phyloP scores from a whole-genome alignment of 2,797 vertebrate species.

The Amniataba percoides region DNA sequence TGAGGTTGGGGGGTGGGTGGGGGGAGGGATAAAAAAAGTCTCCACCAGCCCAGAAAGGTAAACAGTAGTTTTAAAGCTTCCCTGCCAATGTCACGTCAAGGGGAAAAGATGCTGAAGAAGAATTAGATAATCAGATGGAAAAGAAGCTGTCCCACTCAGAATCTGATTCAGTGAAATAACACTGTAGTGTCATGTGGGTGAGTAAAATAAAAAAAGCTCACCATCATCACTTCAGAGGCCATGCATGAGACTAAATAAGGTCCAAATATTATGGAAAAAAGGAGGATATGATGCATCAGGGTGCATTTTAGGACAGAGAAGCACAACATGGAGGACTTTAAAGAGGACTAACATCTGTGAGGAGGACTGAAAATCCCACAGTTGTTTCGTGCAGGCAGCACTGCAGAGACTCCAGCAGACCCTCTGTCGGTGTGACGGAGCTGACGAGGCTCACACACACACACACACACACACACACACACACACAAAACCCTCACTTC shows the following conservation, averaged over 20 bases:
- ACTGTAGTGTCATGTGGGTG: constrained; percentile 3
- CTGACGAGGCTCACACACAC: constrained; percentile 1
- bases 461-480: too few species aligned
- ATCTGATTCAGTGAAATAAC: background rate
- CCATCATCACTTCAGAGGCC: constrained; percentile 41
- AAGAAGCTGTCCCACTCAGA: constrained; percentile 1
- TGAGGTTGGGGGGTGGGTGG: too few species aligned
- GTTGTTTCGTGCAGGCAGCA: constrained; percentile 2
- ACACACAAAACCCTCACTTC: constrained; percentile 15
- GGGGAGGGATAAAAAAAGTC: constrained; percentile 1
- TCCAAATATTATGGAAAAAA: constrained; percentile 3
- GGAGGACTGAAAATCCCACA: background rate
- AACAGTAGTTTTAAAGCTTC: constrained; percentile 46
- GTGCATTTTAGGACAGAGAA: constrained; percentile 4
- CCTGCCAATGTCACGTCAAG: constrained; percentile 76
- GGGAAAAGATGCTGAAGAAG: constrained; percentile 54
- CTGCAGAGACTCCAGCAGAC: background rate
- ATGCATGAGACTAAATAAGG: constrained; percentile 8
- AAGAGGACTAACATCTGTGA: constrained; percentile 13
- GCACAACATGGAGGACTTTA: constrained; percentile 8
- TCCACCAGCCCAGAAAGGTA: constrained; percentile 13
- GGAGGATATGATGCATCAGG: constrained; percentile 10
- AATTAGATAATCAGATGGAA: constrained; percentile 6
- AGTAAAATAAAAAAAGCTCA: constrained; percentile 37
- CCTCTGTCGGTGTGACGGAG: background rate